phyloP scores from a whole-genome alignment of 2,113 vertebrate species.

The Phylloscopus trochiloides region DNA sequence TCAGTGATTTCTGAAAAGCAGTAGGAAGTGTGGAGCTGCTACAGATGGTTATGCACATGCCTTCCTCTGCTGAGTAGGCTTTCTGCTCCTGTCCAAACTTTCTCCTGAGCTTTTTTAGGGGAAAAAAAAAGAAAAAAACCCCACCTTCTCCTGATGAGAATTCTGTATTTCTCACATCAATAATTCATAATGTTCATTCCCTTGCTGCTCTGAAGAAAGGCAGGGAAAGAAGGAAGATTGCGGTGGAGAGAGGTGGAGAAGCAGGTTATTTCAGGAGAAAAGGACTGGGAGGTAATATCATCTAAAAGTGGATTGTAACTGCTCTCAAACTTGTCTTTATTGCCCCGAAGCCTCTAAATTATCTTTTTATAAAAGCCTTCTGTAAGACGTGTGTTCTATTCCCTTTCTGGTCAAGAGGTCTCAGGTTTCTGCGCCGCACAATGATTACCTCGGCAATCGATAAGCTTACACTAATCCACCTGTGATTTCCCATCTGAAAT shows the following conservation, averaged over 20 bases:
- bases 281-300: slow-evolving; percentile 6
- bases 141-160: background rate
- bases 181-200: background rate
- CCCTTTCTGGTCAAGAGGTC: slow-evolving; percentile 9
- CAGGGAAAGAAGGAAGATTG: background rate
- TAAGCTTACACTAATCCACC: background rate
- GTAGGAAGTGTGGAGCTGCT: background rate
- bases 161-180: background rate
- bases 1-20: background rate
- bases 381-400: background rate
- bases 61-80: background rate
- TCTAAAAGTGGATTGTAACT: slow-evolving; percentile 8
- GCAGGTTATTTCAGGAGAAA: slow-evolving; percentile 15
- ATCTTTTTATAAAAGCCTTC: slow-evolving; percentile 20
- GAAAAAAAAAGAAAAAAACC: background rate
- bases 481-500: background rate
- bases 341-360: slow-evolving; percentile 22
- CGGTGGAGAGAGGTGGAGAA: background rate
- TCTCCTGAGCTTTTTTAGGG: background rate
- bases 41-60: background rate
- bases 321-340: slow-evolving; percentile 20
- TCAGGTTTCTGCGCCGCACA: slow-evolving; percentile 6
- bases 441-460: background rate
- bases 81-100: background rate
- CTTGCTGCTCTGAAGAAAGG: background rate